A percentile compares a stretch with the other conserved stretches of the same genome.
Conservation (phyloP, 2,113 vertebrate species). For the Triplophysa siluroides region DNA sequence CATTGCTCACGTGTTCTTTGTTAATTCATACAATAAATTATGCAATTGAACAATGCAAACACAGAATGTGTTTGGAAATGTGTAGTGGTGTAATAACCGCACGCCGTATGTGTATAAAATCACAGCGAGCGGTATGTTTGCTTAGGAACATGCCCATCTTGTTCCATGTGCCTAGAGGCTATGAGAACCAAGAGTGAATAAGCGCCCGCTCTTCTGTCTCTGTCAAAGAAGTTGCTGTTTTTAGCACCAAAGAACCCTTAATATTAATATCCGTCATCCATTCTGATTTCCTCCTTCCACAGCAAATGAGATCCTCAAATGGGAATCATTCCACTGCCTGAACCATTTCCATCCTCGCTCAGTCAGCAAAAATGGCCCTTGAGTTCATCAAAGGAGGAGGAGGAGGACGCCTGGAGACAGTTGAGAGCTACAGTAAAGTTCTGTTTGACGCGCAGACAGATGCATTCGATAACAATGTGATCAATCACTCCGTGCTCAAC, state of each 20-base stretch:
- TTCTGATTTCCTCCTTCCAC: conserved; percentile 35
- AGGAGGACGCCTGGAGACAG: conserved; percentile 13
- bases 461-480: conserved; percentile 13
- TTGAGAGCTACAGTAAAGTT: neutral
- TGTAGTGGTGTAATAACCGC: neutral
- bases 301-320: conserved; percentile 49
- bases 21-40: no score
- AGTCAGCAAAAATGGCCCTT: conserved; percentile 31
- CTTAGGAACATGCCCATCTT: neutral
- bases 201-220: conserved; percentile 38
- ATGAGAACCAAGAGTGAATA: neutral
- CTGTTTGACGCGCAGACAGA: neutral
- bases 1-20: no score
- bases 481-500: neutral
- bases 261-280: conserved; percentile 49
- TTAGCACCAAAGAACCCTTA: conserved; percentile 38
- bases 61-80: no score
- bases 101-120: neutral
- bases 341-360: conserved; percentile 17
- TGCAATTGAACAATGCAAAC: no score
- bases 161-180: neutral
- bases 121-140: neutral
- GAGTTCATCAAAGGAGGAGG: neutral
- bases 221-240: conserved; percentile 48
- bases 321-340: conserved; percentile 40